These are phyloP conservation scores for Odocoileus hemionus DNA, from an alignment of 2,113 vertebrate genomes.

Conservation along the genomic window DNA sequence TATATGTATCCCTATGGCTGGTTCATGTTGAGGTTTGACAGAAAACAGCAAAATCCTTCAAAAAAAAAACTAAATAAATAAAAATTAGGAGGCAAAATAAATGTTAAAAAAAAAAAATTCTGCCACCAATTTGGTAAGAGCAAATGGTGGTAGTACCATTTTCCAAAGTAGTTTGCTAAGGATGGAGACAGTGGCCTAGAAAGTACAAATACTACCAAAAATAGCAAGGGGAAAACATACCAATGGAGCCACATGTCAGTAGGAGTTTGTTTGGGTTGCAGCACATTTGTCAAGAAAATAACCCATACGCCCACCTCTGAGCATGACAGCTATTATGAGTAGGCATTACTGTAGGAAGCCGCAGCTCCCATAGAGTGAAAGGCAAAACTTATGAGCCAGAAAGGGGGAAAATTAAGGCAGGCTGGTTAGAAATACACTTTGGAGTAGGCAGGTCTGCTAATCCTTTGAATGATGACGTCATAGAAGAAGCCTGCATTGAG, in stretches of 20 bases:
- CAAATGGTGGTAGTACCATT: constrained; percentile 13
- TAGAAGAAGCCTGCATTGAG: background rate
- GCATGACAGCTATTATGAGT: background rate
- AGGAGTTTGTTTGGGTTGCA: background rate
- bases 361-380: background rate
- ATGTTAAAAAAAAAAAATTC: background rate
- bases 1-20: background rate
- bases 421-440: background rate
- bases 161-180: constrained; percentile 32
- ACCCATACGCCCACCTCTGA: background rate
- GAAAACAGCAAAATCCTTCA: background rate
- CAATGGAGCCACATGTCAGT: background rate
- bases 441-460: background rate
- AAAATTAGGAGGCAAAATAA: background rate
- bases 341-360: background rate
- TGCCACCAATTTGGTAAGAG: background rate
- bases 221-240: background rate
- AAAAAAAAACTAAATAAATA: background rate
- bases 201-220: constrained; percentile 42
- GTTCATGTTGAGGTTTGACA: background rate
- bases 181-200: background rate
- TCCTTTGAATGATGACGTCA: background rate
- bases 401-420: background rate
- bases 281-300: constrained; percentile 31
- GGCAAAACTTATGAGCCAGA: background rate